Percentiles rank a stretch among this genome's conserved stretches.
Conservation (phyloP, 2,113 vertebrate species). For the Chloropsis hardwickii region DNA sequence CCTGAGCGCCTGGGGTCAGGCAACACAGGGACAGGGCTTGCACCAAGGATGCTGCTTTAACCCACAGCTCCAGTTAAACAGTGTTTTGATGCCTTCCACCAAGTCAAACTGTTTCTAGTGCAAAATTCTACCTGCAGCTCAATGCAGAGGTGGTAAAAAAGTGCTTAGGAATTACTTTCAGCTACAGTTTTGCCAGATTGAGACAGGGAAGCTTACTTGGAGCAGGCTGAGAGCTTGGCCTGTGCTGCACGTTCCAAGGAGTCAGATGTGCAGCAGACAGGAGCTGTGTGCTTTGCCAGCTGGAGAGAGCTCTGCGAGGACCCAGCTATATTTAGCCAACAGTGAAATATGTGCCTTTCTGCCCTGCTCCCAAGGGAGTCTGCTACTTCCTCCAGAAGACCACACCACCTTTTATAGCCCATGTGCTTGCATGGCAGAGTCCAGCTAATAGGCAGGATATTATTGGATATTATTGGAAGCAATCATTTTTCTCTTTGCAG, state of each 20-base stretch:
- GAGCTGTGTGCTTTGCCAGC: neutral
- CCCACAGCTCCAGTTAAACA: neutral
- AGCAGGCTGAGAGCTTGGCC: neutral
- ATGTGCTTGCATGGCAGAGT: neutral
- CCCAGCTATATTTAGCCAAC: neutral
- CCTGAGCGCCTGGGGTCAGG: neutral
- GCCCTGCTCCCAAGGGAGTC: neutral
- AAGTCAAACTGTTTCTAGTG: neutral
- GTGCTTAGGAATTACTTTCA: neutral
- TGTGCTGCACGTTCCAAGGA: rapidly evolving
- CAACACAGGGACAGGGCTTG: neutral
- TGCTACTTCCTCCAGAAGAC: neutral
- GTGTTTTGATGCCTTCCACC: neutral
- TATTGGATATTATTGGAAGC: neutral
- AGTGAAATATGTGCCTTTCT: neutral
- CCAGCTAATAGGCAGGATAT: neutral
- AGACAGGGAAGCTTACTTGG: neutral
- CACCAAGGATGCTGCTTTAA: neutral
- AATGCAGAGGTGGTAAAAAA: neutral
- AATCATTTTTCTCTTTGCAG: neutral
- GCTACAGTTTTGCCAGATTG: neutral
- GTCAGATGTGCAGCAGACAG: neutral
- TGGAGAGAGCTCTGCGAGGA: neutral
- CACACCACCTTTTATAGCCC: neutral
- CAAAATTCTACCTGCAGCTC: neutral